These are phyloP conservation scores for Polyommatus iphigenia DNA, from an alignment of 2,888 invertebrate species.

Conservation along the genomic window DNA sequence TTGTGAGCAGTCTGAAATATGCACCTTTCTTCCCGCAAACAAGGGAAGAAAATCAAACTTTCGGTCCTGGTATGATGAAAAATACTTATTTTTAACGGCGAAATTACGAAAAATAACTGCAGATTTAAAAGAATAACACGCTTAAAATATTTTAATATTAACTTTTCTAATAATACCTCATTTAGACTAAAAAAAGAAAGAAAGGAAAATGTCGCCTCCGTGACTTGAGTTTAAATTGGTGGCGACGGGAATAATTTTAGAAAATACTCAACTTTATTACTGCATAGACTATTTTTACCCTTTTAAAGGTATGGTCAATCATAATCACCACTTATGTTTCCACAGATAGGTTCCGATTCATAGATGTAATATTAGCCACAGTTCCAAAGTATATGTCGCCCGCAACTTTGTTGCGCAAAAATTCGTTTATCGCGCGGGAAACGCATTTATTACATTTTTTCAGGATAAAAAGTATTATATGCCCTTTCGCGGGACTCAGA, in stretches of 20 bases:
- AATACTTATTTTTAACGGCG: neutral
- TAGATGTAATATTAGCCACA: too few relatives aligned
- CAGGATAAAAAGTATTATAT: too few relatives aligned
- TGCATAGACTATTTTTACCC: neutral
- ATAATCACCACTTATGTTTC: neutral
- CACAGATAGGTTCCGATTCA: too few relatives aligned
- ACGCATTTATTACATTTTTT: too few relatives aligned
- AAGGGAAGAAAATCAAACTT: too few relatives aligned
- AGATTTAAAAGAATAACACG: neutral
- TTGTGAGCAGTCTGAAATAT: too few relatives aligned
- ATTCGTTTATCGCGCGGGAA: too few relatives aligned
- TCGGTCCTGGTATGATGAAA: too few relatives aligned
- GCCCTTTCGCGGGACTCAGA: too few relatives aligned
- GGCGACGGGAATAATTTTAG: neutral
- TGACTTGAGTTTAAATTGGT: slow-evolving; percentile 3
- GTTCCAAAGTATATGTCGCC: too few relatives aligned
- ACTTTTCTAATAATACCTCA: slow-evolving; percentile 7
- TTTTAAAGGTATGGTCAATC: neutral
- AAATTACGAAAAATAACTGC: neutral
- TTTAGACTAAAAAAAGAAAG: neutral
- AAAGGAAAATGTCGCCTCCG: slow-evolving; percentile 3
- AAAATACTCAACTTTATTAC: neutral
- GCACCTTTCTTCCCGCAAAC: too few relatives aligned
- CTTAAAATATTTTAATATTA: neutral
- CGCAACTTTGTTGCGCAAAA: too few relatives aligned